A percentile compares a stretch with the other conserved stretches of the same genome.
phyloP scores from a whole-genome alignment of 2,113 vertebrate genomes.

The Gasterosteus aculeatus region DNA sequence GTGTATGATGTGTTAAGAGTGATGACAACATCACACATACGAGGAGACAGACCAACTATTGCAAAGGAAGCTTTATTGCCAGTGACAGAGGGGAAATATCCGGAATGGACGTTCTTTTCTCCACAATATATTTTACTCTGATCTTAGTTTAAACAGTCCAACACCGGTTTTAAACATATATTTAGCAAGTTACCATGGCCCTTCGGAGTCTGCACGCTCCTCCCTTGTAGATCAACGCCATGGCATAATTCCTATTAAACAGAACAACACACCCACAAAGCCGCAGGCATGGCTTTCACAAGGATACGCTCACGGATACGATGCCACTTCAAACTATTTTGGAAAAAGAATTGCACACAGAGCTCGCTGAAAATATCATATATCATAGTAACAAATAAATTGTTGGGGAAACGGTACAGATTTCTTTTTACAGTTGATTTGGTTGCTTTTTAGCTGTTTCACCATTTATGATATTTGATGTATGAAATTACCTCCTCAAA shows the following conservation, averaged over 20 bases:
- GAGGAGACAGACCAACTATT: slow-evolving; percentile 67
- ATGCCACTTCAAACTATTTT: slow-evolving; percentile 68
- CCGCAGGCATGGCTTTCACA: slow-evolving; percentile 81
- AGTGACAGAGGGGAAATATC: slow-evolving; percentile 75
- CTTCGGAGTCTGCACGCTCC: slow-evolving; percentile 41
- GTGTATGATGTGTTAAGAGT: neutral
- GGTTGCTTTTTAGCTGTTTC: slow-evolving; percentile 63
- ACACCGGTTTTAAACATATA: slow-evolving; percentile 48
- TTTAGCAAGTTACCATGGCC: slow-evolving; percentile 26
- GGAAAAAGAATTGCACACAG: slow-evolving; percentile 67
- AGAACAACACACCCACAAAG: slow-evolving; percentile 75
- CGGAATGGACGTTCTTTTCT: slow-evolving; percentile 49
- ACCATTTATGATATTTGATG: slow-evolving; percentile 44
- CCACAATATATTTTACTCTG: slow-evolving; percentile 59
- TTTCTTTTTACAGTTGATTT: slow-evolving; percentile 61
- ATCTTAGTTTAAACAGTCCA: slow-evolving; percentile 64
- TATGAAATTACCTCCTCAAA: slow-evolving; percentile 41
- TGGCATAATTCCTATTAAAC: slow-evolving; percentile 76
- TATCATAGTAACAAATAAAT: slow-evolving; percentile 50
- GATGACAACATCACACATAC: slow-evolving; percentile 25
- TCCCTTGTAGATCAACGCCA: slow-evolving; percentile 60
- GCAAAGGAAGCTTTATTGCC: slow-evolving; percentile 85
- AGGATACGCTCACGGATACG: slow-evolving; percentile 73
- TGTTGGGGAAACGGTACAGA: slow-evolving; percentile 50
- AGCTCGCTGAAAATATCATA: slow-evolving; percentile 62